Conservation (phyloP, 2,113 vertebrate species). For the Gasterosteus aculeatus region DNA sequence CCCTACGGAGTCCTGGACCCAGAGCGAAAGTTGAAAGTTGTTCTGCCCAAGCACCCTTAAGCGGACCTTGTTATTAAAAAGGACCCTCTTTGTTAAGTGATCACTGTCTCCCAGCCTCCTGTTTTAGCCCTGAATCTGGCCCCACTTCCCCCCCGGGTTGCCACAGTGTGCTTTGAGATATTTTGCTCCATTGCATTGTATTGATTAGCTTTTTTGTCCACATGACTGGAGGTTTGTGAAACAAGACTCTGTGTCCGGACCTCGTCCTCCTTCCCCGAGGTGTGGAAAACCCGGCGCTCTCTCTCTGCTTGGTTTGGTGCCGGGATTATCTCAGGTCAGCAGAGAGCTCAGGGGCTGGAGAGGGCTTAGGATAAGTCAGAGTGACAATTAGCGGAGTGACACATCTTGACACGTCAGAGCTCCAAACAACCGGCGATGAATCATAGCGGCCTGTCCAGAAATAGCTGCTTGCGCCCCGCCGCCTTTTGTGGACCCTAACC, state of each 20-base stretch:
- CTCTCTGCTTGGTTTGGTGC: constrained; percentile 18
- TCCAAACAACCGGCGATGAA: constrained; percentile 60
- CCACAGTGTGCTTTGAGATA: too few species aligned
- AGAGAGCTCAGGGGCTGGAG: constrained; percentile 37
- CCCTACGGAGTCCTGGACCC: too few species aligned
- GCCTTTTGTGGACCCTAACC: constrained; percentile 1
- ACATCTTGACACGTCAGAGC: constrained; percentile 65
- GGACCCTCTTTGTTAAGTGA: too few species aligned
- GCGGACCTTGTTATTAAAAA: too few species aligned
- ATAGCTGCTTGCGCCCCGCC: constrained; percentile 48
- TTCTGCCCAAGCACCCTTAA: too few species aligned
- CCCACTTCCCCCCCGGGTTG: too few species aligned
- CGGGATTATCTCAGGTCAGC: constrained; percentile 39
- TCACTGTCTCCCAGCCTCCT: too few species aligned
- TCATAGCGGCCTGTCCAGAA: constrained; percentile 64
- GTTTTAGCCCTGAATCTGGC: too few species aligned
- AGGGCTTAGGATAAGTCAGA: constrained; percentile 57
- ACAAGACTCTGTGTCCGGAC: not conserved
- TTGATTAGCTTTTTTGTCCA: too few species aligned
- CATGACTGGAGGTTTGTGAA: too few species aligned
- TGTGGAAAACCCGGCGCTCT: constrained; percentile 19
- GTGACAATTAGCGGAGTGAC: constrained; percentile 70
- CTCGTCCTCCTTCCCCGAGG: constrained; percentile 24
- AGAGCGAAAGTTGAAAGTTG: too few species aligned
- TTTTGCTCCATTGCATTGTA: too few species aligned